Conservation (phyloP, 2,888 invertebrate species). For the Eurytoma californica region DNA sequence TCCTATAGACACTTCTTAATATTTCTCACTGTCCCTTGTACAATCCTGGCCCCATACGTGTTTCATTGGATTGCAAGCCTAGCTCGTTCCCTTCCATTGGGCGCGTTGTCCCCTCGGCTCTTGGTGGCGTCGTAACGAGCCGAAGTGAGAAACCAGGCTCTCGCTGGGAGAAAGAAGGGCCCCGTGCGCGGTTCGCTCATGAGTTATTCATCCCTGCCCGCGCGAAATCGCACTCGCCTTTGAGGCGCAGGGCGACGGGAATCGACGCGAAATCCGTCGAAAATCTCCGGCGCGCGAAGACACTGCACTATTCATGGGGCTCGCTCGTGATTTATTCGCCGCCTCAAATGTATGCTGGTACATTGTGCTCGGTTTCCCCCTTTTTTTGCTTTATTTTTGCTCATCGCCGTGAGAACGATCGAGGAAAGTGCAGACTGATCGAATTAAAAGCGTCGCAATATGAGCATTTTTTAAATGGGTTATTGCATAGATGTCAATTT, state of each 20-base stretch:
- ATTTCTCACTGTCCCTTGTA: too few species aligned
- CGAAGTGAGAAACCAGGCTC: background rate
- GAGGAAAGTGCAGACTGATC: background rate
- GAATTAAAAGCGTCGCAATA: conserved; percentile 26
- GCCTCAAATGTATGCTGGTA: conserved; percentile 5
- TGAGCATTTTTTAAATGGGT: too few species aligned
- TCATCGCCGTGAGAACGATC: background rate
- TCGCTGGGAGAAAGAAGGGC: background rate
- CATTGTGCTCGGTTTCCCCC: background rate
- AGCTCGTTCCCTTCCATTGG: conserved; percentile 23
- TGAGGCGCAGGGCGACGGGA: conserved; percentile 26
- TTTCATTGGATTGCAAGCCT: background rate
- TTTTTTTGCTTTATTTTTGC: background rate
- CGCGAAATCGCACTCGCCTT: conserved; percentile 53
- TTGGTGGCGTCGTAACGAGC: conserved; percentile 13
- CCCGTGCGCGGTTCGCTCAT: conserved; percentile 25
- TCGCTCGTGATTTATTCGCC: conserved; percentile 53
- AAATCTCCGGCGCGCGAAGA: conserved; percentile 57
- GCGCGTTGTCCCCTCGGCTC: background rate
- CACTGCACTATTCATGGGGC: conserved; percentile 60
- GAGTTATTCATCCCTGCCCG: conserved; percentile 52
- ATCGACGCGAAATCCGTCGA: conserved; percentile 56
- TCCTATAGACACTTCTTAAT: too few species aligned
- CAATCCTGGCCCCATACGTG: too few species aligned
- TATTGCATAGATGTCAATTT: too few species aligned